These are phyloP conservation scores for Leptura quadrifasciata DNA, from an alignment of 2,888 invertebrate genomes.

Conservation along the genomic window DNA sequence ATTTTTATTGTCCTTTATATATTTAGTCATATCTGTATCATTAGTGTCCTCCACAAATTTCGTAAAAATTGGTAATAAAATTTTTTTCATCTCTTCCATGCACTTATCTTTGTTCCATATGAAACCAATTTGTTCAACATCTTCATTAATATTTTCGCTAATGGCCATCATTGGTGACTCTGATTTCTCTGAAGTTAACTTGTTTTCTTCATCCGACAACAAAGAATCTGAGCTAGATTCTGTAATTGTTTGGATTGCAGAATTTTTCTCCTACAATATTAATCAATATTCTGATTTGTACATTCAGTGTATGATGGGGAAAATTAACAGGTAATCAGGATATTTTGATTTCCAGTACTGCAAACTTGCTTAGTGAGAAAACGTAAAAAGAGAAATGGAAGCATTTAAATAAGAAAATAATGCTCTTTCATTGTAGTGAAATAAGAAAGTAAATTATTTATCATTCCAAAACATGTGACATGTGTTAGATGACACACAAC, in stretches of 20 bases:
- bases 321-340: no score
- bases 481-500: no score
- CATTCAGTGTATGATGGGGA: no score
- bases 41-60: slow-evolving; percentile 5
- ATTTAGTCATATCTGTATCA: slow-evolving; percentile 23
- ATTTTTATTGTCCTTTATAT: background rate
- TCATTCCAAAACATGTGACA: no score
- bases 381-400: no score
- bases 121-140: background rate
- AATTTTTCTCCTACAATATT: background rate
- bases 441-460: no score
- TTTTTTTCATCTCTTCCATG: slow-evolving; percentile 16
- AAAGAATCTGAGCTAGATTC: background rate
- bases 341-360: no score
- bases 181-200: background rate
- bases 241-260: background rate
- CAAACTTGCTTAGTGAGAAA: no score
- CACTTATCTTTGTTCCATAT: background rate
- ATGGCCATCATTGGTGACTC: background rate
- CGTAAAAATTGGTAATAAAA: slow-evolving; percentile 14
- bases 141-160: background rate
- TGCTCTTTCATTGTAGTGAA: no score
- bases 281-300: background rate
- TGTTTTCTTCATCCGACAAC: background rate
- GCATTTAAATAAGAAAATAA: no score